Conservation (phyloP, 2,797 vertebrate genomes). For the Gephyroberyx darwinii region DNA sequence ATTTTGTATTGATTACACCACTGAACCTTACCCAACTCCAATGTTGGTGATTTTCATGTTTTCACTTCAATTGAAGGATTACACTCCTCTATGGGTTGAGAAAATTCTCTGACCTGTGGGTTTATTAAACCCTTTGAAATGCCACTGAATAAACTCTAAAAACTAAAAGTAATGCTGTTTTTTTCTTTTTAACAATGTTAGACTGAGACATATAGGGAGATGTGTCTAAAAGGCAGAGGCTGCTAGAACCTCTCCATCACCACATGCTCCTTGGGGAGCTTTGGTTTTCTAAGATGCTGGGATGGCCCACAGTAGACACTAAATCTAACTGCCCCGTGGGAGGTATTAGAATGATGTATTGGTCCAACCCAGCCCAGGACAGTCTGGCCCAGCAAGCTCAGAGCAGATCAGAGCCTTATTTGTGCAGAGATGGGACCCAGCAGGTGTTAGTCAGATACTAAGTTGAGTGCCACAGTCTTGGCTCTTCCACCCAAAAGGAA, state of each 20-base stretch:
- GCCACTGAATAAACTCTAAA: too few relatives aligned
- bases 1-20: too few relatives aligned
- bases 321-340: constrained; percentile 59
- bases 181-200: not conserved
- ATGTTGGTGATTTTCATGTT: too few relatives aligned
- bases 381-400: constrained; percentile 13
- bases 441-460: constrained; percentile 53
- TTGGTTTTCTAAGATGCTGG: constrained; percentile 24
- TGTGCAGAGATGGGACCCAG: constrained; percentile 61
- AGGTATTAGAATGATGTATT: constrained; percentile 43
- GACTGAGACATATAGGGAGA: constrained; percentile 1
- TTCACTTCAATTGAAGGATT: too few relatives aligned
- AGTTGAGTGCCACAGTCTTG: constrained; percentile 34
- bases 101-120: too few relatives aligned
- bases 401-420: constrained; percentile 70
- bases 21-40: too few relatives aligned
- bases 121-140: too few relatives aligned
- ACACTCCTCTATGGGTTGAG: too few relatives aligned
- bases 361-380: constrained; percentile 7
- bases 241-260: constrained; percentile 48
- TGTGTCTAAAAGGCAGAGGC: constrained; percentile 11
- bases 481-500: constrained; percentile 49
- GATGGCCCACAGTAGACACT: constrained; percentile 18
- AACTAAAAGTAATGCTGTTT: too few relatives aligned
- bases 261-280: constrained; percentile 32